These are phyloP conservation scores for Epistrophe eligans DNA, from an alignment of 2,888 invertebrate genomes.

Conservation along the genomic window DNA sequence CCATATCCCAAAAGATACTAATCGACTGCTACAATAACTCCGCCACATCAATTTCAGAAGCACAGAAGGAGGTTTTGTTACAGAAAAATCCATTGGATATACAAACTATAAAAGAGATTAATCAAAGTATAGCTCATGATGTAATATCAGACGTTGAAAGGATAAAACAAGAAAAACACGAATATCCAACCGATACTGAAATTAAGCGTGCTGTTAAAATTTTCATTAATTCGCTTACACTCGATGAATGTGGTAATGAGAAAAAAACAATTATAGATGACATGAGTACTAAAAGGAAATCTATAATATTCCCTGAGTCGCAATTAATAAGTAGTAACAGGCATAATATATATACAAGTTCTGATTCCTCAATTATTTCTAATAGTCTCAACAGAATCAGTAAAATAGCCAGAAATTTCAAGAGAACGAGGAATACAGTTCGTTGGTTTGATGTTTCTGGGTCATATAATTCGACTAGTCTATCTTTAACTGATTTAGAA, in stretches of 20 bases:
- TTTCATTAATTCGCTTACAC: slow-evolving; percentile 54
- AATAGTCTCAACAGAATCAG: neutral
- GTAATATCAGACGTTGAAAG: slow-evolving; percentile 7
- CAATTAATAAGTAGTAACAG: neutral
- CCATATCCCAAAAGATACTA: slow-evolving; percentile 1
- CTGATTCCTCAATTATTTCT: slow-evolving; percentile 6
- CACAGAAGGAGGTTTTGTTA: neutral
- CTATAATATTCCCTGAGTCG: neutral
- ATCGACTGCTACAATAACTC: neutral
- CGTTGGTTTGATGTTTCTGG: neutral
- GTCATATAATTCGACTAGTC: slow-evolving; percentile 2
- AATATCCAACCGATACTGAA: slow-evolving; percentile 42
- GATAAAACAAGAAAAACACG: slow-evolving; percentile 4
- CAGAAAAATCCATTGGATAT: slow-evolving; percentile 42
- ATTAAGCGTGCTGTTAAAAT: slow-evolving; percentile 64
- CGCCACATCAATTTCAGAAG: neutral
- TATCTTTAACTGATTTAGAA: slow-evolving; percentile 3
- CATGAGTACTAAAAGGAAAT: neutral
- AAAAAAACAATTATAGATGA: slow-evolving; percentile 32
- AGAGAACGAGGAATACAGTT: neutral
- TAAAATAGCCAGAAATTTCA: neutral
- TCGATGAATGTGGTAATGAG: neutral
- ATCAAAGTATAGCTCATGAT: slow-evolving; percentile 39
- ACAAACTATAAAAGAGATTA: slow-evolving; percentile 41
- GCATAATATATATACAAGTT: neutral